Evolutionary conservation across 2,888 invertebrate species (phyloP).

Genomic region (Eueremaeus valkanovi): DNA sequence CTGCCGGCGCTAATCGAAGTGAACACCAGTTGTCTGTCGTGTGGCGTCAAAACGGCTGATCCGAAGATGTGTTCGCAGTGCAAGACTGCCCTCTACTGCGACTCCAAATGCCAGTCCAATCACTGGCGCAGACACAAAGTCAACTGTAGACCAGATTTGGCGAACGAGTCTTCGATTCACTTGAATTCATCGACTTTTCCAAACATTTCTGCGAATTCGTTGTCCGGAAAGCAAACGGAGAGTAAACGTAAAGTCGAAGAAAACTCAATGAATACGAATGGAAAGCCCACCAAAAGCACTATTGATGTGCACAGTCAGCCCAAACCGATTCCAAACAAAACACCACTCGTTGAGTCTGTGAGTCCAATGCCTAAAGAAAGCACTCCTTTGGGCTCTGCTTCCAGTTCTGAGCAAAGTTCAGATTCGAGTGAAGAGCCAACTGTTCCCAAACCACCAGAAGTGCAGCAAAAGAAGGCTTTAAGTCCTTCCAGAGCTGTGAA

Average conservation of each 20-base stretch:
- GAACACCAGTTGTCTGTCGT: background rate
- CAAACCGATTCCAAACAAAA: background rate
- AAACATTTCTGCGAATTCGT: too few relatives aligned
- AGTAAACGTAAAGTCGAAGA: too few relatives aligned
- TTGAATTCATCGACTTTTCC: background rate
- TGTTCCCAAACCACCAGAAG: too few relatives aligned
- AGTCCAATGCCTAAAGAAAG: background rate
- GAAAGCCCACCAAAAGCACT: too few relatives aligned
- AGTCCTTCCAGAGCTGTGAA: too few relatives aligned
- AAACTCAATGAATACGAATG: too few relatives aligned
- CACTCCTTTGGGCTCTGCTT: background rate
- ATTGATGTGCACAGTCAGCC: too few relatives aligned
- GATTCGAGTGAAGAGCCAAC: too few relatives aligned
- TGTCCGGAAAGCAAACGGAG: background rate
- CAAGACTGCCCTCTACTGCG: constrained; percentile 15
- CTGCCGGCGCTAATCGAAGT: background rate
- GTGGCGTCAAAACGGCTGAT: background rate
- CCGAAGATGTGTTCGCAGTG: constrained; percentile 17
- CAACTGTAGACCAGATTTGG: background rate
- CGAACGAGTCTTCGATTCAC: too few relatives aligned
- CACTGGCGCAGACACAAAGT: background rate
- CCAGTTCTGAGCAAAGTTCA: too few relatives aligned
- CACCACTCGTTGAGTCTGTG: background rate
- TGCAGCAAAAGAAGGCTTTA: too few relatives aligned
- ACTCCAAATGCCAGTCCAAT: background rate